A percentile compares a stretch with the other conserved stretches of the same genome.
Evolutionary conservation across 1,140 invertebrate species (phyloP).

Genomic region (Helicoverpa zea): DNA sequence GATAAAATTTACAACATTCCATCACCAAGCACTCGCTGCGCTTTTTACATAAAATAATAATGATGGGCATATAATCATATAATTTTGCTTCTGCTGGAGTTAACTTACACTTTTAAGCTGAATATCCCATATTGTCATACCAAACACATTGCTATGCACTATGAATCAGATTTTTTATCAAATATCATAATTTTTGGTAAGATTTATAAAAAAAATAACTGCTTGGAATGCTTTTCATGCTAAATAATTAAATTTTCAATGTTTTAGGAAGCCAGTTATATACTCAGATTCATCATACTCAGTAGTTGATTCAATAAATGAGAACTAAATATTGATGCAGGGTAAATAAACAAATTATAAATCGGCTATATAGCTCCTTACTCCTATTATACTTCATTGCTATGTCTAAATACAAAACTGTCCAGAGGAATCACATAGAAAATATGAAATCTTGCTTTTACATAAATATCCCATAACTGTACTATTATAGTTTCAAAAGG

Average conservation of each 20-base stretch:
- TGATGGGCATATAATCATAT: constrained; percentile 24
- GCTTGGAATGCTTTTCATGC: constrained; percentile 37
- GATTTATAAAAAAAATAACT: constrained; percentile 25
- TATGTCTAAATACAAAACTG: constrained; percentile 43
- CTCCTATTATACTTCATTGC: constrained; percentile 4
- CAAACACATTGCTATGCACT: constrained; percentile 15
- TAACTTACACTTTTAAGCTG: constrained; percentile 23
- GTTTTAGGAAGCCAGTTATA: not conserved
- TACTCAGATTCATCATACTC: not conserved
- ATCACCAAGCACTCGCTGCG: constrained; percentile 59
- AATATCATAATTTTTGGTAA: constrained; percentile 16
- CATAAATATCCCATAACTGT: constrained; percentile 28
- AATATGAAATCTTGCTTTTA: constrained; percentile 39
- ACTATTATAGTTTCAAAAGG: constrained; percentile 47
- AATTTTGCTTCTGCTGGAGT: constrained; percentile 11
- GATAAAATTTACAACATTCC: constrained; percentile 77
- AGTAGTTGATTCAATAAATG: not conserved
- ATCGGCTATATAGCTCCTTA: constrained; percentile 10
- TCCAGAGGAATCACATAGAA: constrained; percentile 34
- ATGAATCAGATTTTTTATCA: not conserved
- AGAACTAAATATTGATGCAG: constrained; percentile 14
- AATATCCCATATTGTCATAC: not conserved
- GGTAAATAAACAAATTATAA: constrained; percentile 1
- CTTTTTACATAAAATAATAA: constrained; percentile 36
- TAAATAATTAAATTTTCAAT: not conserved